phyloP scores from a whole-genome alignment of 2,113 vertebrate genomes.

The Phyllopteryx taeniolatus region DNA sequence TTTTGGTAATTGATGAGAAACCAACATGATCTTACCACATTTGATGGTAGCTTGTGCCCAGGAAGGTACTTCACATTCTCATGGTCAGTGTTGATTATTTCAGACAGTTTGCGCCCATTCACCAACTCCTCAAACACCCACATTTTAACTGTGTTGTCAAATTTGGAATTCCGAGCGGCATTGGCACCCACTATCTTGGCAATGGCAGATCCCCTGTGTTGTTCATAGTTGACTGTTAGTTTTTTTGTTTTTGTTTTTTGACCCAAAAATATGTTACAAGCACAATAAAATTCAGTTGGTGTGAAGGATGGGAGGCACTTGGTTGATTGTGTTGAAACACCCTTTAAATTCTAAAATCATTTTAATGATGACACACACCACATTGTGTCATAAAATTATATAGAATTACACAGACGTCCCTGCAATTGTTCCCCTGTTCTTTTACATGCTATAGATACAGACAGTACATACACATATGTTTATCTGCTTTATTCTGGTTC shows the following conservation, averaged over 20 bases:
- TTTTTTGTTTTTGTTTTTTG: background rate
- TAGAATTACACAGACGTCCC: no score
- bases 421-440: no score
- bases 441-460: no score
- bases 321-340: background rate
- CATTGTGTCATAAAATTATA: no score
- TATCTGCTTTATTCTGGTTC: no score
- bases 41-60: constrained; percentile 87
- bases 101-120: constrained; percentile 82
- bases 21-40: constrained; percentile 80
- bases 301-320: background rate
- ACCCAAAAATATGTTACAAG: background rate
- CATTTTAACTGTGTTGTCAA: constrained; percentile 85
- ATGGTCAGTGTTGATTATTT: constrained; percentile 92
- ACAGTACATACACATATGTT: no score
- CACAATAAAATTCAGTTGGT: background rate
- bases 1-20: background rate
- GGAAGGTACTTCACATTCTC: constrained; percentile 95
- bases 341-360: background rate
- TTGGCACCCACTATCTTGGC: constrained; percentile 91
- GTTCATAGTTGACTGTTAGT: constrained; percentile 9
- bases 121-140: constrained; percentile 96
- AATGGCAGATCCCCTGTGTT: constrained; percentile 90
- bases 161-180: constrained; percentile 74
- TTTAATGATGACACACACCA: no score